Conservation (phyloP, 2,797 vertebrate species). For the Enteromius trimaculatus region DNA sequence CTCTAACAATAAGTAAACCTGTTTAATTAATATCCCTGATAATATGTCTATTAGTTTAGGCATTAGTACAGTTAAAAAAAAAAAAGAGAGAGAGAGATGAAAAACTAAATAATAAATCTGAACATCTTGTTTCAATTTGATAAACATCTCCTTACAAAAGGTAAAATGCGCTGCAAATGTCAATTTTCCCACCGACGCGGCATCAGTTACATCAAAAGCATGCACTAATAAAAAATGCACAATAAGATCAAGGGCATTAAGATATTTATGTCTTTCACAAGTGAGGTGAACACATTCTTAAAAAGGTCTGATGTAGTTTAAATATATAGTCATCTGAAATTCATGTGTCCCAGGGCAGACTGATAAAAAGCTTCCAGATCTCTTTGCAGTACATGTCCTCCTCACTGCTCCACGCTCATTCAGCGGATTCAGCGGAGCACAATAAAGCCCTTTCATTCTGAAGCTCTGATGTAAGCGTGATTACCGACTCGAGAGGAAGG, state of each 20-base stretch:
- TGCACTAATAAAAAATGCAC: not conserved
- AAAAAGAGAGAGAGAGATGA: too few species aligned
- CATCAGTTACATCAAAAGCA: not conserved
- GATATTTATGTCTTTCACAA: not conserved
- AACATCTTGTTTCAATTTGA: too few species aligned
- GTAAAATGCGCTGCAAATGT: not conserved
- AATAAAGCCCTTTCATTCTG: slow-evolving; percentile 76
- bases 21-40: not conserved
- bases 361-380: slow-evolving; percentile 48
- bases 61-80: not conserved
- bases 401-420: slow-evolving; percentile 55
- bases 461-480: slow-evolving; percentile 67
- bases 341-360: slow-evolving; percentile 5
- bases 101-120: too few species aligned
- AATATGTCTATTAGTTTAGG: not conserved
- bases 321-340: slow-evolving; percentile 13
- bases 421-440: slow-evolving; percentile 69
- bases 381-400: slow-evolving; percentile 28
- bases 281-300: not conserved
- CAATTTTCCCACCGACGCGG: not conserved
- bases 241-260: not conserved
- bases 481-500: slow-evolving; percentile 65
- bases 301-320: not conserved
- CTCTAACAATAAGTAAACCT: not conserved
- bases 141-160: too few species aligned